Evolutionary conservation across 2,888 invertebrate genomes (phyloP).

Genomic region (Plusia festucae): DNA sequence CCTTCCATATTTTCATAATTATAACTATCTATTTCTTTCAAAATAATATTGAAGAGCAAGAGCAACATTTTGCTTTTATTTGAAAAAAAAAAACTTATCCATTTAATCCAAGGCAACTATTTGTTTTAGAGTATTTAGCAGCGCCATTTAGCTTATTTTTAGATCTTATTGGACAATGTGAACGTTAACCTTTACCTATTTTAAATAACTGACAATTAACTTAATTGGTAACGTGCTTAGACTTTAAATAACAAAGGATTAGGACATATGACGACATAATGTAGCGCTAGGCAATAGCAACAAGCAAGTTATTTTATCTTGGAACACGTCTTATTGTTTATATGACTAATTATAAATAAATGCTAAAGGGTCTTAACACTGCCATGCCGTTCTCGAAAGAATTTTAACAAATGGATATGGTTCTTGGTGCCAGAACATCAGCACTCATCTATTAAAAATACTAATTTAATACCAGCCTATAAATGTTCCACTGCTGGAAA

Average conservation of each 20-base stretch:
- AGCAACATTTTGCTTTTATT: no score
- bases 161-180: not conserved
- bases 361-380: not conserved
- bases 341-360: not conserved
- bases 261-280: not conserved
- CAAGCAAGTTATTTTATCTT: not conserved
- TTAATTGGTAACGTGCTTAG: slow-evolving; percentile 22
- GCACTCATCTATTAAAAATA: no score
- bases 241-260: not conserved
- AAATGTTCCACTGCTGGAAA: no score
- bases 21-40: no score
- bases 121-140: not conserved
- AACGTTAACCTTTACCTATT: slow-evolving; percentile 10
- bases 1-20: no score
- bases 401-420: not conserved
- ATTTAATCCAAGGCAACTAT: no score
- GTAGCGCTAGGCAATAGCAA: not conserved
- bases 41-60: no score
- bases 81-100: no score
- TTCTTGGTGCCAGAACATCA: not conserved
- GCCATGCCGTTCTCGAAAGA: not conserved
- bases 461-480: no score
- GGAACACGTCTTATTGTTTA: no score
- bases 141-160: not conserved
- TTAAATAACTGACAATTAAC: slow-evolving; percentile 18